Percentiles rank a stretch among this genome's conserved stretches.
Conservation (phyloP, 2,888 invertebrate genomes). For the Rhingia campestris region DNA sequence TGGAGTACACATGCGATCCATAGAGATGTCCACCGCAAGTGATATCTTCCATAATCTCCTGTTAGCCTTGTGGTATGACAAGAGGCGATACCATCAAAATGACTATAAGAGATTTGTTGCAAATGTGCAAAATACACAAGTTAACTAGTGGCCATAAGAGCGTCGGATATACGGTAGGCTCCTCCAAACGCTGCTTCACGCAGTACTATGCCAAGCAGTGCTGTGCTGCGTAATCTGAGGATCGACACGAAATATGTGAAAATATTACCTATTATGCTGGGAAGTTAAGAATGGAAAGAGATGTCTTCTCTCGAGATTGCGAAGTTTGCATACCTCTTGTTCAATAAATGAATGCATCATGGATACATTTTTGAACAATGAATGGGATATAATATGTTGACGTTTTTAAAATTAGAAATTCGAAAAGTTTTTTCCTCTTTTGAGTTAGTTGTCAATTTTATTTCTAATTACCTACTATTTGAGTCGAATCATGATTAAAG, state of each 20-base stretch:
- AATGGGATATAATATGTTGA: constrained; percentile 50
- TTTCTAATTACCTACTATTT: too few species aligned
- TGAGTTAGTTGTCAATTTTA: too few species aligned
- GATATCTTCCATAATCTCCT: constrained; percentile 71
- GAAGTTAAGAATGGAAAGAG: constrained; percentile 31
- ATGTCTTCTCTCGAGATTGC: constrained; percentile 28
- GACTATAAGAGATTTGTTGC: constrained; percentile 70
- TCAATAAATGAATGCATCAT: constrained; percentile 39
- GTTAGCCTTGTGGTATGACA: constrained; percentile 73
- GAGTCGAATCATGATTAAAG: too few species aligned
- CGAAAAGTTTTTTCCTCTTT: too few species aligned
- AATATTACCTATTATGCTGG: constrained; percentile 66
- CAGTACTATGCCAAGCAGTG: background rate
- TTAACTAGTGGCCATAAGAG: constrained; percentile 48
- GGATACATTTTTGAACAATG: constrained; percentile 25
- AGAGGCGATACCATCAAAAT: constrained; percentile 69
- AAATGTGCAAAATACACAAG: constrained; percentile 69
- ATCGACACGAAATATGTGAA: constrained; percentile 72
- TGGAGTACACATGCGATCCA: constrained; percentile 31
- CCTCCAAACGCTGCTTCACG: constrained; percentile 12
- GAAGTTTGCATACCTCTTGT: constrained; percentile 36
- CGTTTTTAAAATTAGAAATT: constrained; percentile 17
- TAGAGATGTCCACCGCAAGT: constrained; percentile 62
- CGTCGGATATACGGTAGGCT: constrained; percentile 8
- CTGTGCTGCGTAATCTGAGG: constrained; percentile 57